Evolutionary conservation across 2,888 invertebrate genomes (phyloP), one percentile per base, ranked within the genome.

Genomic region (Oscheius myriophilus): DNA sequence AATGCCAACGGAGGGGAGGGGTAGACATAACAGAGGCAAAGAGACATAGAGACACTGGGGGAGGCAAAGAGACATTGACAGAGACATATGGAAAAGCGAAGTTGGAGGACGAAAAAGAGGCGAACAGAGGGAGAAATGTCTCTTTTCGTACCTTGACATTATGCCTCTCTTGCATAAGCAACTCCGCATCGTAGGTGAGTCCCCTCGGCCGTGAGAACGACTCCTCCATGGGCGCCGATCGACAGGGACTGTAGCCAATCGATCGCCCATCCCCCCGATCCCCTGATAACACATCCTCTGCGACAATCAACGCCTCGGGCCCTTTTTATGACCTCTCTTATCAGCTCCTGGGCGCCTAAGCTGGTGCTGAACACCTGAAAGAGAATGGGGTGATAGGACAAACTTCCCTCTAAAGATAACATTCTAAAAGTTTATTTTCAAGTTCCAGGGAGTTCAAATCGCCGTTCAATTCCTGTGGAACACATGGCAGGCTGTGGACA

Each of bases 381-480:
- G 51, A 2, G 18, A 21, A 11, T n/a, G 21, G 46, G 46, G 46
- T 11, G 46, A 21, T 21, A 46, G 46, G n/a, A n/a, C 46, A 46
- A 11, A n/a, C 46, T 18, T 49, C 7, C 23, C 21, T 49, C 11
- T 49, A 9, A 33, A 33, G 33, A 33, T 6, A 6, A 21, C 39
- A 57, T 41, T 39, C 25, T 6, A 12, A 41, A 39, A 26, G 43
- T 7, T 11, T 49, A 4, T 14, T 33, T 46, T 26, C 2, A 11
- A 16, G n/a, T 71, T 76, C 42, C 46, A 77, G 77, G 70, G 67
- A 23, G 65, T 74, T 45, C 70, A 69, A 43, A 73, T 80, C 62
- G 69, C 69, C 41, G 64, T 75, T 55, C 78, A 80, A 73, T 81
- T 79, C 53, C 58, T 69, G 18, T 69, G 69, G 68, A 71, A 70